Conservation (phyloP, 2,797 vertebrate genomes). For the Pogoniulus pusillus region DNA sequence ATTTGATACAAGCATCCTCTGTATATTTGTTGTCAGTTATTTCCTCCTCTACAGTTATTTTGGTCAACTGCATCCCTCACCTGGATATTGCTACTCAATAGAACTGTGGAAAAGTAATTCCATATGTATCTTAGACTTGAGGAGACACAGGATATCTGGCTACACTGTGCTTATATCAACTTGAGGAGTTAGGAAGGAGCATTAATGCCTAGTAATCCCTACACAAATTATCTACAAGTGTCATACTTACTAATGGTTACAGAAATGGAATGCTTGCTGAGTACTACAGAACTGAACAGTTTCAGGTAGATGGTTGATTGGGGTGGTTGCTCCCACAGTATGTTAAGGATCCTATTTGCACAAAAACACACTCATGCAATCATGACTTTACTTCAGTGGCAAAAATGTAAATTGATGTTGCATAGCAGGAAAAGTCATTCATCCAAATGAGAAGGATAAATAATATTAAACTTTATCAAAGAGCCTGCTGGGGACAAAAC, state of each 20-base stretch:
- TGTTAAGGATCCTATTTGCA: neutral
- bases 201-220: neutral
- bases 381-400: neutral
- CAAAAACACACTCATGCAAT: neutral
- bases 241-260: neutral
- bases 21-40: neutral
- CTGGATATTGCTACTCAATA: neutral
- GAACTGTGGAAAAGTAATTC: neutral
- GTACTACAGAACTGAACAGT: neutral
- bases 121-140: neutral
- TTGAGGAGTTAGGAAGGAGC: neutral
- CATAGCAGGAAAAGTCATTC: neutral
- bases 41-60: neutral
- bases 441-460: neutral
- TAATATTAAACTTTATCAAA: neutral
- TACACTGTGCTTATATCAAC: neutral
- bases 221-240: neutral
- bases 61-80: neutral
- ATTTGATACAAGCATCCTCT: neutral
- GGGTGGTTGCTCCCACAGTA: neutral
- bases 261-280: neutral
- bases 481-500: neutral
- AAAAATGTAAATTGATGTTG: neutral
- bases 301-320: neutral
- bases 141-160: neutral